These are phyloP conservation scores for Eucidaris tribuloides DNA, from an alignment of 35 echinoderm and acorn worm species.

Conservation along the genomic window DNA sequence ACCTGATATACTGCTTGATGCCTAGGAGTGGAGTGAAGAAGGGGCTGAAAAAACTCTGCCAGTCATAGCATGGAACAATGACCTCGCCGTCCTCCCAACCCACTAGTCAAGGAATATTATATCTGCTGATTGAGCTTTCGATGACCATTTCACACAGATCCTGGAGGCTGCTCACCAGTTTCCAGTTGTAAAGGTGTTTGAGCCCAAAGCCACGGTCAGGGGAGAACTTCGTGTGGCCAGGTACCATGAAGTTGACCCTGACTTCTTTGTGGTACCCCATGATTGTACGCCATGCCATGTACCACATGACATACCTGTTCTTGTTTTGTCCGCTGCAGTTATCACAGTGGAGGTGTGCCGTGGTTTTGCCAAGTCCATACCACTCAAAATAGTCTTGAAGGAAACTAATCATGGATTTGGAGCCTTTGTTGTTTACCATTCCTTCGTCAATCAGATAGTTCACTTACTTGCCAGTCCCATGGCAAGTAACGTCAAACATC, in stretches of 20 bases:
- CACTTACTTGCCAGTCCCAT: slow-evolving; percentile 33
- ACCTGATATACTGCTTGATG: slow-evolving; percentile 44
- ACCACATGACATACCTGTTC: slow-evolving; percentile 62
- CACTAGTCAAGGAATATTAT: slow-evolving; percentile 49
- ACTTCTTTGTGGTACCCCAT: slow-evolving; percentile 18
- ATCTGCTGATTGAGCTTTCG: not conserved
- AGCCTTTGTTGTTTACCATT: not conserved
- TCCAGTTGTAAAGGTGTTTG: slow-evolving; percentile 14
- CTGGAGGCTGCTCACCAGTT: not conserved
- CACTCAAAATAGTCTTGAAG: slow-evolving; percentile 31
- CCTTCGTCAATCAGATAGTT: slow-evolving; percentile 54
- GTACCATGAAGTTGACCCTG: slow-evolving; percentile 20
- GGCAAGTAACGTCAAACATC: slow-evolving; percentile 42
- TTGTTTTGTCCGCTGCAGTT: slow-evolving; percentile 68
- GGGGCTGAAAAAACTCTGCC: slow-evolving; percentile 21
- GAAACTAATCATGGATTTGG: slow-evolving; percentile 14
- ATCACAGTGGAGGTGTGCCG: slow-evolving; percentile 26
- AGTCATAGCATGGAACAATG: slow-evolving; percentile 29
- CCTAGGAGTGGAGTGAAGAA: slow-evolving; percentile 28
- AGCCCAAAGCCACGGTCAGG: slow-evolving; percentile 64
- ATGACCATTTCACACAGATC: slow-evolving; percentile 22
- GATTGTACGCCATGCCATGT: slow-evolving; percentile 18
- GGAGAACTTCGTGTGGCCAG: slow-evolving; percentile 59
- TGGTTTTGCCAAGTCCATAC: slow-evolving; percentile 27
- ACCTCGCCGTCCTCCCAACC: slow-evolving; percentile 15